Evolutionary conservation across 1,140 invertebrate species (phyloP).

Genomic region (Diuraphis noxia): DNA sequence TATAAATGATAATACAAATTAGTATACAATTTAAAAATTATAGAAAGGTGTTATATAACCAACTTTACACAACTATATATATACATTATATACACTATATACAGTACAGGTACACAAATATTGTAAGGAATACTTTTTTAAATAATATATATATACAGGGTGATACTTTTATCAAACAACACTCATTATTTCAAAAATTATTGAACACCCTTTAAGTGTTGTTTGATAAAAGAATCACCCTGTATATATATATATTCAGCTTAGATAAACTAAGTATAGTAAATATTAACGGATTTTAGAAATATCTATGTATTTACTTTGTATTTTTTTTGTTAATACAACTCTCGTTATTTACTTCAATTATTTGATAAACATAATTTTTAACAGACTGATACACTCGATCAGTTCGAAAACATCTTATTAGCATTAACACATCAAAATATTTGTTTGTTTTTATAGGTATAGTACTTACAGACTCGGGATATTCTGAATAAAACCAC

Average conservation of each 20-base stretch:
- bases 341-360: slow-evolving; percentile 80
- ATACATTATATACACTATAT: no score
- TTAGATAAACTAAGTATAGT: neutral
- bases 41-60: no score
- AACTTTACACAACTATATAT: no score
- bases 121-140: no score
- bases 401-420: slow-evolving; percentile 84
- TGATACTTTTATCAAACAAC: no score
- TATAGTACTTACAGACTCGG: neutral
- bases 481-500: slow-evolving; percentile 34
- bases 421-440: slow-evolving; percentile 78
- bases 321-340: slow-evolving; percentile 82
- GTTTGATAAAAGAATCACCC: no score
- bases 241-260: neutral
- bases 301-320: slow-evolving; percentile 65
- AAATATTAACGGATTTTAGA: neutral
- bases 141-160: no score
- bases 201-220: no score
- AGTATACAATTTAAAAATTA: neutral
- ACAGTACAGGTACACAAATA: no score
- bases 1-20: slow-evolving; percentile 78
- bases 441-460: slow-evolving; percentile 63
- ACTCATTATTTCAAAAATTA: no score
- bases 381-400: slow-evolving; percentile 78
- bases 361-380: slow-evolving; percentile 75